These are phyloP conservation scores for Sylvicapra grimmia DNA, from an alignment of 2,113 vertebrate genomes.

Conservation along the genomic window DNA sequence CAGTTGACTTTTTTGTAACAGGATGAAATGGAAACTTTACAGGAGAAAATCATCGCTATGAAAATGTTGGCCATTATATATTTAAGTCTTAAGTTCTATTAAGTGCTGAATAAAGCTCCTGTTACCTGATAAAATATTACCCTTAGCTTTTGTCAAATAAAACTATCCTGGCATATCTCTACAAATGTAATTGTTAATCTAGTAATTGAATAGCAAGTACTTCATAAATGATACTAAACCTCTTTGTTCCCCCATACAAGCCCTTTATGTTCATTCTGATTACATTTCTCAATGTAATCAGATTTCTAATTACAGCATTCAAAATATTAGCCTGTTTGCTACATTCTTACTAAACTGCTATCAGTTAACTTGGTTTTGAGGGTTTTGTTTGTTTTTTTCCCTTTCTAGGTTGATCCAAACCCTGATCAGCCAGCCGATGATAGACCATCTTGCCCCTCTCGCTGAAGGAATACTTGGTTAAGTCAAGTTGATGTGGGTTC, in stretches of 20 bases:
- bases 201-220: neutral
- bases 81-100: neutral
- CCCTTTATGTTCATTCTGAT: neutral
- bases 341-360: neutral
- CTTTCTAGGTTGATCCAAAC: conserved; percentile 92
- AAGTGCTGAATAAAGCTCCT: neutral
- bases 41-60: neutral
- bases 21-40: neutral
- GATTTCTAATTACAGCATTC: neutral
- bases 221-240: neutral
- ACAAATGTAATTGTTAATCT: neutral
- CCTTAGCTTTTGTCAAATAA: neutral
- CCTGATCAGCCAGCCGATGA: conserved; percentile 90
- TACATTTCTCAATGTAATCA: neutral
- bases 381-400: neutral
- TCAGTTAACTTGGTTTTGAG: neutral
- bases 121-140: neutral
- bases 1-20: neutral
- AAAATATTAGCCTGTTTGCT: neutral
- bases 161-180: neutral
- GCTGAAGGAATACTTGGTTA: conserved; percentile 81
- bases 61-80: neutral
- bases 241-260: neutral
- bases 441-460: conserved; percentile 91
- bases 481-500: conserved; percentile 76